phyloP scores from a whole-genome alignment of 1,140 invertebrate genomes.

The Cydia splendana region DNA sequence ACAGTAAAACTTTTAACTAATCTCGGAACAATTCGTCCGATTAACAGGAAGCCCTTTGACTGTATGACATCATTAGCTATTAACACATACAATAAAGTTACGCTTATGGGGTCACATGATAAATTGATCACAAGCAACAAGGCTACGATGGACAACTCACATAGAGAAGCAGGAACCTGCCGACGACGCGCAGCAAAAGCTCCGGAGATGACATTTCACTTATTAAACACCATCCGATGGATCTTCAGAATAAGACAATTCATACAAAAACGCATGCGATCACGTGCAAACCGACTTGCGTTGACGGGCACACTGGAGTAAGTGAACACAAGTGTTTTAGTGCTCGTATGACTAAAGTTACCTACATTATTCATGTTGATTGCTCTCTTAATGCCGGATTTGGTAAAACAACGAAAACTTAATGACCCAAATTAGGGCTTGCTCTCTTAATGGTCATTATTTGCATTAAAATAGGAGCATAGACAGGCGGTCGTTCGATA shows the following conservation, averaged over 20 bases:
- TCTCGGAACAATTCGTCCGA: not conserved
- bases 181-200: constrained; percentile 44
- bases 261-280: constrained; percentile 3
- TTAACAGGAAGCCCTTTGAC: constrained; percentile 2
- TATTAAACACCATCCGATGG: constrained; percentile 1
- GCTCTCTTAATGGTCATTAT: not conserved
- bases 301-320: constrained; percentile 1
- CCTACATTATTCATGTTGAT: constrained; percentile 12
- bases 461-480: not conserved
- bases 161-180: constrained; percentile 45
- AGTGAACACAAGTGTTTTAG: constrained; percentile 28
- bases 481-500: not conserved
- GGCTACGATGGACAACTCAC: constrained; percentile 44
- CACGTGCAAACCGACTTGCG: constrained; percentile 14
- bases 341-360: not conserved
- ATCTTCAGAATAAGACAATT: not conserved
- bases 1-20: not conserved
- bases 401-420: not conserved
- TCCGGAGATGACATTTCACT: constrained; percentile 43
- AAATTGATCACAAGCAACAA: constrained; percentile 1
- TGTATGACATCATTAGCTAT: constrained; percentile 15
- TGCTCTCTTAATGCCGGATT: constrained; percentile 3
- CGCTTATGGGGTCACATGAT: too few species aligned
- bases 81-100: not conserved
- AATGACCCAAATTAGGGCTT: not conserved